Percentiles rank a stretch among this genome's conserved stretches.
These are phyloP conservation scores for Sebastes glaucus DNA, from an alignment of 2,797 vertebrate genomes.

Conservation along the genomic window DNA sequence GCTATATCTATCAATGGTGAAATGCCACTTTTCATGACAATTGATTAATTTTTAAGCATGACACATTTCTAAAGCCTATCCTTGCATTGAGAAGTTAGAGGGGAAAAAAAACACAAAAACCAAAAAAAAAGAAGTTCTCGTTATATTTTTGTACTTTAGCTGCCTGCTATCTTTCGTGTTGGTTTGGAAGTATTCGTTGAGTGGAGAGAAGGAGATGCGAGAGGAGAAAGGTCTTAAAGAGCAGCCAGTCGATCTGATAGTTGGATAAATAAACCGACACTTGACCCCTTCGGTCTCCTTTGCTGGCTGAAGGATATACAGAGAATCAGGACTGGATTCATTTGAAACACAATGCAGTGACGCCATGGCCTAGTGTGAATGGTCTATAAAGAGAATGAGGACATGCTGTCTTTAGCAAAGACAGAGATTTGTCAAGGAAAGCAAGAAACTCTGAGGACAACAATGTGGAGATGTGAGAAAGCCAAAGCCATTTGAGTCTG, in stretches of 20 bases:
- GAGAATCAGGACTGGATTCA: conserved; percentile 34
- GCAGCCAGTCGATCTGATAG: conserved; percentile 5
- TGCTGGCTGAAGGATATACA: conserved; percentile 19
- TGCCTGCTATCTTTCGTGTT: conserved; percentile 74
- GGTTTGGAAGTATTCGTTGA: conserved; percentile 43
- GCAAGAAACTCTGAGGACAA: conserved; percentile 1
- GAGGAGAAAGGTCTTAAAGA: conserved; percentile 9
- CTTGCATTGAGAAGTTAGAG: conserved; percentile 74
- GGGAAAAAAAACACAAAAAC: conserved; percentile 44
- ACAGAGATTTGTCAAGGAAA: conserved; percentile 7
- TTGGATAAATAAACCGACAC: conserved; percentile 12
- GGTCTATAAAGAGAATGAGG: conserved; percentile 26
- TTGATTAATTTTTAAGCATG: conserved; percentile 90
- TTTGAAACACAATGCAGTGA: conserved; percentile 37
- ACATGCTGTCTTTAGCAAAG: conserved; percentile 21
- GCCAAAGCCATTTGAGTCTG: conserved; percentile 47
- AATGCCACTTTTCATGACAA: conserved; percentile 91
- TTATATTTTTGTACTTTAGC: conserved; percentile 95
- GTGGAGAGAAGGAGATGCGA: conserved; percentile 15
- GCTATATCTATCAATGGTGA: conserved; percentile 88
- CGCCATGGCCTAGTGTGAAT: conserved; percentile 34
- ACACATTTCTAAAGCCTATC: conserved; percentile 91
- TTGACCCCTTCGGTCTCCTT: conserved; percentile 27
- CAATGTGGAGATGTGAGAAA: conserved; percentile 14
- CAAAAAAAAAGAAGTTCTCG: conserved; percentile 78